A percentile compares a stretch with the other conserved stretches of the same genome.
These are phyloP conservation scores for Rallus crepitans DNA, from an alignment of 2,797 vertebrate species.

Conservation along the genomic window DNA sequence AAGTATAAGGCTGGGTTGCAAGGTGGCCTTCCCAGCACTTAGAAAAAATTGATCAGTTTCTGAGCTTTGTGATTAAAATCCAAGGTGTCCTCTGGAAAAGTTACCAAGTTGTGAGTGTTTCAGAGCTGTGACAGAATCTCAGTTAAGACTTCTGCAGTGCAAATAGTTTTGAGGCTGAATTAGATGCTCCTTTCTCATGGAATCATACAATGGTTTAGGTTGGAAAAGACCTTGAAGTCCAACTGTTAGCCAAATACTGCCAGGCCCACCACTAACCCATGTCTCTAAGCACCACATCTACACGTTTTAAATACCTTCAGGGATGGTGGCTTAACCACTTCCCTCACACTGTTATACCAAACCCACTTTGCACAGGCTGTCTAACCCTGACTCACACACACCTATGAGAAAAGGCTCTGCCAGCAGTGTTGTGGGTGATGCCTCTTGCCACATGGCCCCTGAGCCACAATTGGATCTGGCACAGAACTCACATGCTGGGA, in stretches of 20 bases:
- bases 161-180: background rate
- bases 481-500: fast-evolving
- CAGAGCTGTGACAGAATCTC: background rate
- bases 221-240: no score
- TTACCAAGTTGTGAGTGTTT: background rate
- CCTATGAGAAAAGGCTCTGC: background rate
- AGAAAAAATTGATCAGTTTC: background rate
- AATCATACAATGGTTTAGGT: background rate
- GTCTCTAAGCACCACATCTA: no score
- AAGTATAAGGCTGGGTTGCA: background rate
- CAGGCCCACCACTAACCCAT: no score
- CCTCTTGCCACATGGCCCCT: background rate
- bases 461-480: fast-evolving
- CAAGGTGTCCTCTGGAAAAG: background rate
- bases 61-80: background rate
- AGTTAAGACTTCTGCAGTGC: background rate
- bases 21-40: background rate
- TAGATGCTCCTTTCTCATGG: fast-evolving
- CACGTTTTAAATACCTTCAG: no score
- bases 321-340: background rate
- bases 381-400: background rate
- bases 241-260: no score
- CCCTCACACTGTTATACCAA: background rate
- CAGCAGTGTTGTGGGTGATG: background rate
- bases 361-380: background rate